Percentiles rank a stretch among this genome's conserved stretches.
phyloP scores from a whole-genome alignment of 35 echinoderm and acorn worm species.

The Strongylocentrotus purpuratus region DNA sequence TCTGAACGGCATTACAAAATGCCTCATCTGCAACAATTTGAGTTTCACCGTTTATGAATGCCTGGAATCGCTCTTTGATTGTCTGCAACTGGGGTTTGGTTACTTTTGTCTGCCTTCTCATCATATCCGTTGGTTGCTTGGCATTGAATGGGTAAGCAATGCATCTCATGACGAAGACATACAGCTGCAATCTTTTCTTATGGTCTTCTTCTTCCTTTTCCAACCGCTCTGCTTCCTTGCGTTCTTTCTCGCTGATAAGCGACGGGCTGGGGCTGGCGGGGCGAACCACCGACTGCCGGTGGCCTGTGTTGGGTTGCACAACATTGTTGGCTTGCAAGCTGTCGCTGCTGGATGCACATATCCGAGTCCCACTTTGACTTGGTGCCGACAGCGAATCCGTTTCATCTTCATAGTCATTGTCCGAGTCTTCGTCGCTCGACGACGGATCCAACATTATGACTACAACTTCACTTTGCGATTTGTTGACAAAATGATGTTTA shows the following conservation, averaged over 20 bases:
- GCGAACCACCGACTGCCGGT: conserved; percentile 65
- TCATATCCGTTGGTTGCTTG: conserved; percentile 98
- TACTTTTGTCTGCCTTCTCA: conserved; percentile 91
- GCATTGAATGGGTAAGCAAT: conserved; percentile 99
- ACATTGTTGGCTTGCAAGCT: conserved; percentile 55
- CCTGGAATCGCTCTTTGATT: conserved; percentile 95
- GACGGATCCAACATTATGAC: conserved; percentile 91
- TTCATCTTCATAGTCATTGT: conserved; percentile 87
- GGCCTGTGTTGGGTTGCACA: conserved; percentile 57
- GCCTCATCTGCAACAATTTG: conserved; percentile 99
- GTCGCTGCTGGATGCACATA: conserved; percentile 87
- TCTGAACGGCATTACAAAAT: conserved; percentile 98
- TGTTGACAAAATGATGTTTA: background rate
- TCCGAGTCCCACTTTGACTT: conserved; percentile 65
- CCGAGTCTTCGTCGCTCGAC: conserved; percentile 87
- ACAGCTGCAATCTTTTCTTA: conserved; percentile 94
- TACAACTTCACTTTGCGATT: background rate
- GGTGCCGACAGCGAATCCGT: conserved; percentile 84
- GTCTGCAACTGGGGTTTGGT: conserved; percentile 85
- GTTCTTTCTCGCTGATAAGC: conserved; percentile 81
- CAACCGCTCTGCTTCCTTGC: conserved; percentile 79
- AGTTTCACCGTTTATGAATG: conserved; percentile 97
- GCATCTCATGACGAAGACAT: conserved; percentile 97
- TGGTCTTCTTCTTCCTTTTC: conserved; percentile 95
- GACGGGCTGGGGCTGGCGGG: conserved; percentile 93